Base-by-base conservation (phyloP, 2,888 invertebrate species). In the Drosophila yooni region DNA sequence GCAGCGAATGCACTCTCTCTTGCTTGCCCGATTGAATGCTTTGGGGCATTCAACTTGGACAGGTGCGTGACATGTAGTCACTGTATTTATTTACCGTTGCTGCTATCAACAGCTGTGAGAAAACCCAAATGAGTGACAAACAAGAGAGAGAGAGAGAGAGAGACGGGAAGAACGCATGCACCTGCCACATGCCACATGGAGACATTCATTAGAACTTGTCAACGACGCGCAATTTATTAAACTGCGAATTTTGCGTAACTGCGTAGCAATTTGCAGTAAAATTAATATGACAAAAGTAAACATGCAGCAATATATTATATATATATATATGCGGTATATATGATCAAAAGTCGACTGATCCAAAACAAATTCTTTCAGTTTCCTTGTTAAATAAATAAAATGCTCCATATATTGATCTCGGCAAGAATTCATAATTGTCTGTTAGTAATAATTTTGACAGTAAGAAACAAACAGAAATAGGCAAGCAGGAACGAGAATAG, bases 31-130 rank as follows among this genome's bases (percentile, higher is more conserved):
- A 62, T 50, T 58, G 50, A 25, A 53, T 40, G 57, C 29, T 54
- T 33, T 68, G 74, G 74, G 79, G 61, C 75, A 79, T 76, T 76
- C 61, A 79, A 79, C 75, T 74, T 63, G 61, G 87, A 76, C 89
- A 88, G 89, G 89, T 82, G 89, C 86, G 57, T 60, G 77, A 70
- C 65, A 60, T 60, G 64, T 54, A 61, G 74, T 67, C 63, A 66
- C 52, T 51, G 25, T 11, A n/a, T 18, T 51, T n/a, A 54, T 81
- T 81, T 79, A 76, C 83, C 75, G 84, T 81, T 61, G 52, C 53
- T 21, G 52, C 50, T 83, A 89, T 89, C 78, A 77, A 76, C 87
- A 89, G 78, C 73, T 76, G 81, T 62, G 52, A 46, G 58, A 66
- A 62, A 25, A 46, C 46, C 46, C 25, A 25, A 25, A 46, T 36